Conservation (phyloP, 2,797 vertebrate genomes). For the Micromesistius poutassou region DNA sequence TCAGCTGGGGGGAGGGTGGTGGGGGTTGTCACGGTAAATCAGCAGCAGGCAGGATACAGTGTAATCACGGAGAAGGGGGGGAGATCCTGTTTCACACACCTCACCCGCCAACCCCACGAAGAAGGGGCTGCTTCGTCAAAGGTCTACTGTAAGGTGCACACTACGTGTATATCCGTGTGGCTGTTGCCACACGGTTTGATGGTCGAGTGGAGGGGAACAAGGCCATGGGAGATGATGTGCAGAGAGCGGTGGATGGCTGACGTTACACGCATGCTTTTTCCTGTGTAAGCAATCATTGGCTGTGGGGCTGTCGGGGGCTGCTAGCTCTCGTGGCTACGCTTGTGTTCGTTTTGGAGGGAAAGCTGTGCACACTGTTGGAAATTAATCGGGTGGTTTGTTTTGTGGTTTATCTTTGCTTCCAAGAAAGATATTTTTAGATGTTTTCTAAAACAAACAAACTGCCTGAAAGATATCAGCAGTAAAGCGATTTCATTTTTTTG, state of each 20-base stretch:
- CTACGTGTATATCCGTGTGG: neutral
- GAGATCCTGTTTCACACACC: constrained; percentile 58
- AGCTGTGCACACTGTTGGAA: neutral
- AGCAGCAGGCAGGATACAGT: constrained; percentile 59
- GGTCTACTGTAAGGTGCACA: neutral
- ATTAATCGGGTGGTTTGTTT: neutral
- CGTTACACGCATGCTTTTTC: constrained; percentile 28
- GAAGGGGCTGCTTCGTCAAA: neutral
- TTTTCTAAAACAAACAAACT: neutral
- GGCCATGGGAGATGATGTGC: constrained; percentile 47
- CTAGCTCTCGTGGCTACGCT: neutral
- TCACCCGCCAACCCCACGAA: neutral
- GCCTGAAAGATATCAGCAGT: no score
- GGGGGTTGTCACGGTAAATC: constrained; percentile 68
- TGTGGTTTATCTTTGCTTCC: neutral
- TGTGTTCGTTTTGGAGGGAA: neutral
- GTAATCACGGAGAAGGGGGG: constrained; percentile 48
- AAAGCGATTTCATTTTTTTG: no score
- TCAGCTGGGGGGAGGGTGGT: constrained; percentile 64
- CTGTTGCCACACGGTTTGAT: constrained; percentile 53
- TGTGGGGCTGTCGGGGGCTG: neutral
- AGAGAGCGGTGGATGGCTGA: constrained; percentile 54
- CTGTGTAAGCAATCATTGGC: constrained; percentile 27
- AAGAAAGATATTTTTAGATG: neutral
- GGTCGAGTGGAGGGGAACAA: constrained; percentile 69